Percentiles rank a stretch among this genome's conserved stretches.
phyloP scores from a whole-genome alignment of 2,888 invertebrate genomes.

The Bruchidius siliquastri region DNA sequence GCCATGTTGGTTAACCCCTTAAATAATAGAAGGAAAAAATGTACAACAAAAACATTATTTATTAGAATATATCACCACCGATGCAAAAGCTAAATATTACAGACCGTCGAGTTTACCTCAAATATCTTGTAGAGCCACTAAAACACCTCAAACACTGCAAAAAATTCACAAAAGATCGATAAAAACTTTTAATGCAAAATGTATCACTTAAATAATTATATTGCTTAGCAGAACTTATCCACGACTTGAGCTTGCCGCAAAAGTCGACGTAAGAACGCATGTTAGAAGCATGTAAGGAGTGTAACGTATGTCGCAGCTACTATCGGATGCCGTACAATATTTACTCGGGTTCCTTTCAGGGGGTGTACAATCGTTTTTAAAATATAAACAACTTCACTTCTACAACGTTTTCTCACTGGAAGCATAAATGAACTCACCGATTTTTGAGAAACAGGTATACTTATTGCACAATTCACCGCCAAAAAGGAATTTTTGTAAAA shows the following conservation, averaged over 20 bases:
- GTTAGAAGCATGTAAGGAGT: constrained; percentile 36
- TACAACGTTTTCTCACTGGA: constrained; percentile 17
- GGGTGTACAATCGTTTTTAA: constrained; percentile 42
- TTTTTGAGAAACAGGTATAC: constrained; percentile 22
- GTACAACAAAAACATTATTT: constrained; percentile 41
- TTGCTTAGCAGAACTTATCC: constrained; percentile 40
- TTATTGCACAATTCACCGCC: constrained; percentile 24
- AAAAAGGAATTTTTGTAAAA: constrained; percentile 28
- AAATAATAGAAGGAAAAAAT: constrained; percentile 43
- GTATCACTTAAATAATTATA: constrained; percentile 50
- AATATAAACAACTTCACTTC: constrained; percentile 36
- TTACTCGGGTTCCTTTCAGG: constrained; percentile 41
- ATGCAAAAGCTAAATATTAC: constrained; percentile 20
- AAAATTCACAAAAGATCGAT: constrained; percentile 46
- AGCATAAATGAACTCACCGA: constrained; percentile 25
- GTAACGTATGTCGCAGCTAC: constrained; percentile 37
- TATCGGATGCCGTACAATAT: constrained; percentile 37
- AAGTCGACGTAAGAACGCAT: constrained; percentile 35
- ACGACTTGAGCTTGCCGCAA: constrained; percentile 39
- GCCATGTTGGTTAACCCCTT: constrained; percentile 49
- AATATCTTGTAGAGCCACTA: constrained; percentile 24
- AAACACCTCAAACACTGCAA: constrained; percentile 35
- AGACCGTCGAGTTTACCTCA: constrained; percentile 28
- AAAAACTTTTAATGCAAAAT: constrained; percentile 50
- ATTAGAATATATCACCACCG: constrained; percentile 24